A percentile compares a stretch with the other conserved stretches of the same genome.
phyloP scores from a whole-genome alignment of 2,888 invertebrate genomes.

The Sphaerophoria rueppellii region DNA sequence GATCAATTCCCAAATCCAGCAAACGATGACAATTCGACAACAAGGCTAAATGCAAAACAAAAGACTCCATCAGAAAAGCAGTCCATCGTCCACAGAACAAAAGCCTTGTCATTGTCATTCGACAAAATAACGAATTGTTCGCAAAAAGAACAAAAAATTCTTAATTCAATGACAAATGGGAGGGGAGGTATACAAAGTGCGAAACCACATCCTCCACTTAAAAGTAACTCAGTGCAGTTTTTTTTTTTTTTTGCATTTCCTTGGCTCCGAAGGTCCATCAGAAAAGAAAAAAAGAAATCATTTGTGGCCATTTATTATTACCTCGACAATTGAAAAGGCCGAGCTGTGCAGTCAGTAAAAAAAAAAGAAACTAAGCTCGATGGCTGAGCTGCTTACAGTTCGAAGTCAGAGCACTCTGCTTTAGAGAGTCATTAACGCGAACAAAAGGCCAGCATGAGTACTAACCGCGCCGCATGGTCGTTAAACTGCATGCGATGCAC shows the following conservation, averaged over 20 bases:
- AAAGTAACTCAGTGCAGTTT: conserved; percentile 55
- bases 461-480: conserved; percentile 30
- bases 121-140: not conserved
- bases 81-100: conserved; percentile 56
- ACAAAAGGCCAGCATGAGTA: conserved; percentile 65
- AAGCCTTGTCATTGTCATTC: conserved; percentile 32
- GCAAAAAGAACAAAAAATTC: conserved; percentile 1
- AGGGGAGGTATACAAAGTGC: conserved; percentile 11
- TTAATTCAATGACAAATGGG: conserved; percentile 22
- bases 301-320: conserved; percentile 57
- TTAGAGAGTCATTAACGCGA: conserved; percentile 71
- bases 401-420: conserved; percentile 39
- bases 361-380: not conserved
- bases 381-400: not conserved
- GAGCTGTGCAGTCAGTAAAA: not conserved
- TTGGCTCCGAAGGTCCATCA: not conserved
- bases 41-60: conserved; percentile 7
- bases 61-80: conserved; percentile 3
- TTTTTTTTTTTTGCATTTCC: conserved; percentile 21
- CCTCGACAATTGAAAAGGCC: conserved; percentile 31
- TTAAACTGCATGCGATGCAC: conserved; percentile 32
- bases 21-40: not conserved
- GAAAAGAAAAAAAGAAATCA: conserved; percentile 32
- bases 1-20: no score
- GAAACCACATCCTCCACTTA: conserved; percentile 61